These are phyloP conservation scores for Habrosyne pyritoides DNA, from an alignment of 2,888 invertebrate species.

Conservation along the genomic window DNA sequence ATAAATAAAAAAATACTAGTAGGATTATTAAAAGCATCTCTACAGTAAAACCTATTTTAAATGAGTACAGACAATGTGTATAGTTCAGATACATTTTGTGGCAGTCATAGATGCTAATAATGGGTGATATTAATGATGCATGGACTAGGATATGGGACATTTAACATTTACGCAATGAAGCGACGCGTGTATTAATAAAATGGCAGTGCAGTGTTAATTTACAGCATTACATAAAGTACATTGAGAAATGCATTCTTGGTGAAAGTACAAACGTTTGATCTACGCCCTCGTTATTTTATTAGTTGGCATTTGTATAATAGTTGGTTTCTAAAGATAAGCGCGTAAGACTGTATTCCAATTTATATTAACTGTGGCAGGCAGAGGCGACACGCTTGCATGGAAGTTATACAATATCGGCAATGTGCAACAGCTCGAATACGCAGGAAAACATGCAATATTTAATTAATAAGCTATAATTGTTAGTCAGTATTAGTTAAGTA, in stretches of 20 bases:
- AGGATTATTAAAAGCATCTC: no score
- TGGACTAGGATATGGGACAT: neutral
- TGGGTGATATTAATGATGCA: neutral
- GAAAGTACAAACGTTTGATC: neutral
- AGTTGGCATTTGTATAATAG: no score
- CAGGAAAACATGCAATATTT: conserved; percentile 16
- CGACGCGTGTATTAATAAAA: neutral
- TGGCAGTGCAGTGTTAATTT: neutral
- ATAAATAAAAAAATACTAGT: no score
- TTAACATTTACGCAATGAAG: neutral
- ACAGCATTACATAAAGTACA: neutral
- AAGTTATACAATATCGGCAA: conserved; percentile 9
- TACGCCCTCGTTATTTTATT: neutral
- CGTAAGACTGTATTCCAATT: neutral
- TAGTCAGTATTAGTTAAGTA: neutral
- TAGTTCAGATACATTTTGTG: conserved; percentile 7
- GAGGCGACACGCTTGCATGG: conserved; percentile 13
- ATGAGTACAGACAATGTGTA: no score
- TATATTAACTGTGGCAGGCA: neutral
- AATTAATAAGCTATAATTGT: neutral
- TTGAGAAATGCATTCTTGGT: neutral
- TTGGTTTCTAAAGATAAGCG: no score
- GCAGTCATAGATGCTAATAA: neutral
- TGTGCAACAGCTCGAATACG: conserved; percentile 20
- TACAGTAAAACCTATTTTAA: no score